These are phyloP conservation scores for Eledone cirrhosa DNA, from an alignment of 2,888 invertebrate species.

Conservation along the genomic window DNA sequence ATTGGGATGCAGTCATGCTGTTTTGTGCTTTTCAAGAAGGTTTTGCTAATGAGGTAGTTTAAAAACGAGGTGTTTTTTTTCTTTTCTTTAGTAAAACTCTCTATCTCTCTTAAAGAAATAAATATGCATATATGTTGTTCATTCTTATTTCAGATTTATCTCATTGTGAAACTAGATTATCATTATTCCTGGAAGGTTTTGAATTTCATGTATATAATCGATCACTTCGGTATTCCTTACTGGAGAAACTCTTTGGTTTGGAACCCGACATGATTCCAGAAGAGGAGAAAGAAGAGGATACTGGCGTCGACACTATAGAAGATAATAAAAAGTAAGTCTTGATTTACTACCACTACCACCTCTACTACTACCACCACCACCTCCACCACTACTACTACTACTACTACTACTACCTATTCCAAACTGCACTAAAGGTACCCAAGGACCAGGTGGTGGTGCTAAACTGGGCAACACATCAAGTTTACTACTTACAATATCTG, in stretches of 20 bases:
- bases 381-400: no score
- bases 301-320: constrained; percentile 29
- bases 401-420: no score
- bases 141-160: constrained; percentile 81
- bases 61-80: no score
- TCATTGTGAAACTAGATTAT: constrained; percentile 82
- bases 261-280: constrained; percentile 77
- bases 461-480: no score
- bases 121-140: neutral
- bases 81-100: neutral
- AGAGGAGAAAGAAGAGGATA: constrained; percentile 34
- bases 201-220: constrained; percentile 96
- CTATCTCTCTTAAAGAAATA: neutral
- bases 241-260: constrained; percentile 88
- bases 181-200: constrained; percentile 70
- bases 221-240: constrained; percentile 83
- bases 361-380: no score
- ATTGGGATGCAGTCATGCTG: no score
- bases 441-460: no score
- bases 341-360: neutral
- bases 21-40: no score
- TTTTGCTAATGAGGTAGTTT: no score
- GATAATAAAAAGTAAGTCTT: constrained; percentile 34
- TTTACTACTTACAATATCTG: no score
- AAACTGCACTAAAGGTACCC: no score